phyloP scores from a whole-genome alignment of 2,797 vertebrate species.

The Platyrinchus mystaceus region DNA sequence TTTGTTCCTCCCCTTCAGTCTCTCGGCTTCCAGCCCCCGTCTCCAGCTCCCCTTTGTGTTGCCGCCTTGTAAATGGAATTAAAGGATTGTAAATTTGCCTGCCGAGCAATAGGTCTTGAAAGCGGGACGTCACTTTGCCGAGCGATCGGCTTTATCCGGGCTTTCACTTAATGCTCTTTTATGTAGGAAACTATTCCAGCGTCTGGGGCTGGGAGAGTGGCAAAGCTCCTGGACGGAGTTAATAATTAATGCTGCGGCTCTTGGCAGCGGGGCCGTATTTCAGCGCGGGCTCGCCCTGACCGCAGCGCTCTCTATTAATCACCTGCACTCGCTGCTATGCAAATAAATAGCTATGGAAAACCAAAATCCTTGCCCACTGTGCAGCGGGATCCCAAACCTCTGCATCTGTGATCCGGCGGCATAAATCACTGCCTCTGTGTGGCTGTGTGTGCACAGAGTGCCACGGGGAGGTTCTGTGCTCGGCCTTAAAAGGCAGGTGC shows the following conservation, averaged over 20 bases:
- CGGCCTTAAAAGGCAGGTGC: neutral
- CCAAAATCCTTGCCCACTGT: neutral
- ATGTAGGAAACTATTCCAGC: constrained; percentile 8
- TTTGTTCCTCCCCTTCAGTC: constrained; percentile 10
- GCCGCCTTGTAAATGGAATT: constrained; percentile 13
- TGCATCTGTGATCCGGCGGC: fast-evolving
- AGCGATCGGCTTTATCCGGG: neutral
- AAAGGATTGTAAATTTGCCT: constrained; percentile 27
- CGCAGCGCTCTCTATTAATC: neutral
- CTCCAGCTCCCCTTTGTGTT: constrained; percentile 10
- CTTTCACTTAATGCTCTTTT: constrained; percentile 17
- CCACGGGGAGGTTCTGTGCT: neutral
- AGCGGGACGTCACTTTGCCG: neutral
- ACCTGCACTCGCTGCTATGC: neutral
- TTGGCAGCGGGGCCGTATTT: constrained; percentile 14
- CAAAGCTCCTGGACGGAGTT: neutral
- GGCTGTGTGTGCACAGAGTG: neutral
- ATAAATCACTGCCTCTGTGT: neutral
- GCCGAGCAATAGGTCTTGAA: constrained; percentile 1
- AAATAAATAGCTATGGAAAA: neutral
- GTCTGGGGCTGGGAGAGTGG: constrained; percentile 13
- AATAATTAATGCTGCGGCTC: constrained; percentile 43
- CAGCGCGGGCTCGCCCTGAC: neutral
- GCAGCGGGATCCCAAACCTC: neutral
- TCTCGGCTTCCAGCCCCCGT: neutral